Evolutionary conservation across 30 jellyfish, hydroid and myxozoan species (phyloP).

Genomic region (Turritopsis rubra): DNA sequence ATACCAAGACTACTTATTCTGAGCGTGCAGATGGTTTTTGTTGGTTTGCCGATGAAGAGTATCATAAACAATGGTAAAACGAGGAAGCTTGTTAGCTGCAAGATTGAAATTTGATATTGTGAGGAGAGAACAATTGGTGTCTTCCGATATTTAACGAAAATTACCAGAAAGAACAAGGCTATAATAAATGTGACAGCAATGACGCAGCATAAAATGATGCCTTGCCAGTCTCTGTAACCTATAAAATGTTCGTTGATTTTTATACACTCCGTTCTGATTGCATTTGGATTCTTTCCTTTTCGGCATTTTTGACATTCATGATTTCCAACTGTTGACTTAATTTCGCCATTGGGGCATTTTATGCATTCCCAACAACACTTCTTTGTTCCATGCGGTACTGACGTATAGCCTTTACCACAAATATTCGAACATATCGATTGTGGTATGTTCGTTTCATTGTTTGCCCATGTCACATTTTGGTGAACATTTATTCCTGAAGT

Average conservation of each 20-base stretch:
- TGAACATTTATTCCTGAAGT: neutral
- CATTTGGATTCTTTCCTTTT: neutral
- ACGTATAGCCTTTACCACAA: conserved; percentile 1
- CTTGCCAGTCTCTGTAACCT: neutral
- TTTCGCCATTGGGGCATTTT: conserved; percentile 8
- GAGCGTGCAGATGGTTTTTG: conserved; percentile 1
- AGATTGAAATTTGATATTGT: conserved; percentile 5
- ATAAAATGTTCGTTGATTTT: neutral
- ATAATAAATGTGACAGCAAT: neutral
- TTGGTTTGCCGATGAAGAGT: neutral
- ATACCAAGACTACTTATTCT: neutral
- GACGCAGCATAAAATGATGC: neutral
- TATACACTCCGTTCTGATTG: neutral
- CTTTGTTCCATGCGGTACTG: conserved; percentile 8
- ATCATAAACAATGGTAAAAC: neutral
- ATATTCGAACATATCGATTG: neutral
- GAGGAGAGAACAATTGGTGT: conserved; percentile 31
- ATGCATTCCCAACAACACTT: conserved; percentile 36
- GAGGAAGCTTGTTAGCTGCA: conserved; percentile 18
- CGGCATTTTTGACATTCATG: conserved; percentile 2
- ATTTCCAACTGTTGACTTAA: conserved; percentile 5
- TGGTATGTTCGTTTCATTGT: neutral
- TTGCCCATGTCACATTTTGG: conserved; percentile 4
- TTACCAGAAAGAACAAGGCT: neutral
- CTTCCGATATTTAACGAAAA: neutral